Percentiles rank a stretch among this genome's conserved stretches.
Evolutionary conservation across 2,888 invertebrate genomes (phyloP).

Genomic region (Heteromurus nitidus): DNA sequence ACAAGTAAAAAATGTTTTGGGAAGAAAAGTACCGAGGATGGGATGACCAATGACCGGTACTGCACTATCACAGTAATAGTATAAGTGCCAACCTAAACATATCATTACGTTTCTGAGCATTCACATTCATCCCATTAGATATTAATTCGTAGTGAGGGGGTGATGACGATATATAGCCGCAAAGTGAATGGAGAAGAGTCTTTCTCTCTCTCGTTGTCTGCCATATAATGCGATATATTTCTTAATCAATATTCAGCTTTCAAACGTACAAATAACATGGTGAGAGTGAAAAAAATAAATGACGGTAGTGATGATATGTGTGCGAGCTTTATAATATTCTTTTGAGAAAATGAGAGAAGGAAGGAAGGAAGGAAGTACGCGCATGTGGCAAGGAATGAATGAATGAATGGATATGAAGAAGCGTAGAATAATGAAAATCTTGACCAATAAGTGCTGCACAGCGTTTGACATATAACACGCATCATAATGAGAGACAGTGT

Average conservation of each 20-base stretch:
- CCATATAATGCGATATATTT: conserved; percentile 22
- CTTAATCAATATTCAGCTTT: conserved; percentile 40
- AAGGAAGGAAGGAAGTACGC: conserved; percentile 53
- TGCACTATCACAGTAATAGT: not conserved
- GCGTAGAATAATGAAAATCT: not conserved
- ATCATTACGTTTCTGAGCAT: conserved; percentile 41
- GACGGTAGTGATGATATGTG: conserved; percentile 10
- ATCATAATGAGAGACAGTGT: not conserved
- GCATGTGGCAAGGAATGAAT: conserved; percentile 36
- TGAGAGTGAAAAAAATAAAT: conserved; percentile 38
- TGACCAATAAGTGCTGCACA: conserved; percentile 1
- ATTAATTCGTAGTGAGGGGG: not conserved
- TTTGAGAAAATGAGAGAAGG: conserved; percentile 57
- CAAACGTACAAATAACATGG: conserved; percentile 34
- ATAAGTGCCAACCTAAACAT: conserved; percentile 24
- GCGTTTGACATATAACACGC: not conserved
- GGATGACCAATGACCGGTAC: conserved; percentile 18
- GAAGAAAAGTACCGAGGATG: no score
- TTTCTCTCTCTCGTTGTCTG: not conserved
- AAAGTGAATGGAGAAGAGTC: conserved; percentile 3
- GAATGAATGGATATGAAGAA: conserved; percentile 28
- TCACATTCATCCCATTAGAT: conserved; percentile 1
- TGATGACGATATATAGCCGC: conserved; percentile 1
- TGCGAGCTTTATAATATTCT: conserved; percentile 33
- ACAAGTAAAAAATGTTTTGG: no score